Percentiles rank a stretch among this genome's conserved stretches.
phyloP scores from a whole-genome alignment of 1,140 invertebrate genomes.

The Ips nitidus region DNA sequence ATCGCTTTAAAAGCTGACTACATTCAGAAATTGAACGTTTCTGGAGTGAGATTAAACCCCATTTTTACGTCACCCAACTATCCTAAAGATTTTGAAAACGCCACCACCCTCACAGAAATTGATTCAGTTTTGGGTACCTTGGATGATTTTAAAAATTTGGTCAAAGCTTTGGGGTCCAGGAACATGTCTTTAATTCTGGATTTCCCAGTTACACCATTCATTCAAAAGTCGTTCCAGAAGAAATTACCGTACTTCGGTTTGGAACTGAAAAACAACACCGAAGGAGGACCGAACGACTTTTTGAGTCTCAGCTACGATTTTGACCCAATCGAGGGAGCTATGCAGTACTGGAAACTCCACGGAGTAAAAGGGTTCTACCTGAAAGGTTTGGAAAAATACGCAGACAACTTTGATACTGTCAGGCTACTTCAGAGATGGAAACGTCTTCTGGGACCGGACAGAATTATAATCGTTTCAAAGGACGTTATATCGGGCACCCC shows the following conservation, averaged over 20 bases:
- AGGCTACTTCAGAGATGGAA: constrained; percentile 67
- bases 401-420: constrained; percentile 53
- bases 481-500: constrained; percentile 56
- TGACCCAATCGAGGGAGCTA: constrained; percentile 56
- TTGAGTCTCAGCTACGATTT: constrained; percentile 30
- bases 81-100: constrained; percentile 68
- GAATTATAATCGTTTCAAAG: constrained; percentile 69
- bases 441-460: constrained; percentile 59
- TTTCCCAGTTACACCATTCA: constrained; percentile 66
- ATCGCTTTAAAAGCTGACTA: constrained; percentile 68
- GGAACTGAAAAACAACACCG: constrained; percentile 25
- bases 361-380: constrained; percentile 81
- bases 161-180: constrained; percentile 60
- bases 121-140: constrained; percentile 65
- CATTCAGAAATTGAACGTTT: constrained; percentile 65
- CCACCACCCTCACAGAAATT: constrained; percentile 63
- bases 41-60: constrained; percentile 71
- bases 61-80: constrained; percentile 71
- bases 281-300: constrained; percentile 37
- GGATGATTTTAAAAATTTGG: constrained; percentile 65
- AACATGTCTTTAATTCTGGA: constrained; percentile 76
- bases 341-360: constrained; percentile 65
- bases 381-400: constrained; percentile 62
- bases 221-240: constrained; percentile 50
- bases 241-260: constrained; percentile 9